phyloP scores from a whole-genome alignment of 2,113 vertebrate genomes.

The Setophaga coronata region DNA sequence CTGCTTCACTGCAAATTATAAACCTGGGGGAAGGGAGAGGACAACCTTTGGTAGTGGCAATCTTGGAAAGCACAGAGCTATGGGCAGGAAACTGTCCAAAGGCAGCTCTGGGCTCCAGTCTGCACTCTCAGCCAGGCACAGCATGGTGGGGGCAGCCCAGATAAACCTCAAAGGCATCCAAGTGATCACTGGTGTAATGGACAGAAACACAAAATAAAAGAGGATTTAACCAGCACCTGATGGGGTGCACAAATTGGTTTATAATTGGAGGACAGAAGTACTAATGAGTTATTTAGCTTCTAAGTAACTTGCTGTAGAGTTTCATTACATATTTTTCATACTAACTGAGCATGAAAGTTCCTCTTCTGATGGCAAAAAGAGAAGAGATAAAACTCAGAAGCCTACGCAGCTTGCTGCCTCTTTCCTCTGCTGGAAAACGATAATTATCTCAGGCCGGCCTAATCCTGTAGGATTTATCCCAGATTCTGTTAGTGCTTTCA shows the following conservation, averaged over 20 bases:
- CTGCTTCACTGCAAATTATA: neutral
- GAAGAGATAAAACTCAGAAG: neutral
- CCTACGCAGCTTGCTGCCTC: neutral
- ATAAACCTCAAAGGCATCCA: neutral
- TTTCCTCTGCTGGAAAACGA: neutral
- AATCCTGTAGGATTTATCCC: constrained; percentile 8
- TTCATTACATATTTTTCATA: constrained; percentile 12
- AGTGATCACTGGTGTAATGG: neutral
- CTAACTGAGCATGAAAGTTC: constrained; percentile 30
- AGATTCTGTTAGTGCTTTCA: neutral
- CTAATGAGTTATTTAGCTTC: constrained; percentile 24
- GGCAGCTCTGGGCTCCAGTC: neutral
- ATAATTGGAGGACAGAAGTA: constrained; percentile 36
- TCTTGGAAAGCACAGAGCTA: neutral
- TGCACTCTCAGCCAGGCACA: neutral
- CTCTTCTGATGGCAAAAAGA: neutral
- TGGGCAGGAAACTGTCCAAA: neutral
- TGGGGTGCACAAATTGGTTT: neutral
- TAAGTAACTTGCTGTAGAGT: constrained; percentile 21
- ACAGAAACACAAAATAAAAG: neutral
- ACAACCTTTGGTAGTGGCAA: neutral
- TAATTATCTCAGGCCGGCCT: constrained; percentile 41
- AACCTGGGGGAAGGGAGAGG: neutral
- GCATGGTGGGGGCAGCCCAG: neutral
- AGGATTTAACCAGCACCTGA: neutral